Evolutionary conservation across 2,888 invertebrate genomes (phyloP).

Genomic region (Agrenia bidenticulata): DNA sequence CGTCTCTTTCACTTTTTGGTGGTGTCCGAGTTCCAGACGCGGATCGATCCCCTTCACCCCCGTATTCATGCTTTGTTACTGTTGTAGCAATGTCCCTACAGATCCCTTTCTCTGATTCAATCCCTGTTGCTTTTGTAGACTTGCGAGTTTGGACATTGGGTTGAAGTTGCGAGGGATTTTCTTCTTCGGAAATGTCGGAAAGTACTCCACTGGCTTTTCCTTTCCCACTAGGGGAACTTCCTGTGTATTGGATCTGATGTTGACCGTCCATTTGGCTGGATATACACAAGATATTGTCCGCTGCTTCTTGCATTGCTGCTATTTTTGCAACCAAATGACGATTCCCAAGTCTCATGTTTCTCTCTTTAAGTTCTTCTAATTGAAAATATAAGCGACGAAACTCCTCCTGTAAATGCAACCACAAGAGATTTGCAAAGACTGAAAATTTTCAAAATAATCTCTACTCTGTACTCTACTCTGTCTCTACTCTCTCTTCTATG

Average conservation of each 20-base stretch:
- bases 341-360: conserved; percentile 73
- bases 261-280: conserved; percentile 38
- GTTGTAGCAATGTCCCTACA: background rate
- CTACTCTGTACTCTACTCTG: no score
- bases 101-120: conserved; percentile 6
- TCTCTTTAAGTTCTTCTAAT: conserved; percentile 75
- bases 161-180: conserved; percentile 37
- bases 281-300: conserved; percentile 55
- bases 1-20: background rate
- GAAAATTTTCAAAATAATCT: no score
- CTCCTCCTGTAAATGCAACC: conserved; percentile 70
- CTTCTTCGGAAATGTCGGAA: conserved; percentile 43
- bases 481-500: no score
- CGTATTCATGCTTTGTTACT: background rate
- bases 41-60: background rate
- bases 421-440: no score
- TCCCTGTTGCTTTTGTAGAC: conserved; percentile 15
- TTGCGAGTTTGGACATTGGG: conserved; percentile 10
- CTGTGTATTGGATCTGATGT: conserved; percentile 26
- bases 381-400: conserved; percentile 77
- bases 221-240: conserved; percentile 39
- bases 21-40: background rate
- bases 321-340: conserved; percentile 72
- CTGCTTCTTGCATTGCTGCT: conserved; percentile 79
- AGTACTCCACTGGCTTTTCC: conserved; percentile 19